Conservation (phyloP, 2,113 vertebrate genomes). For the Microtus montanus region DNA sequence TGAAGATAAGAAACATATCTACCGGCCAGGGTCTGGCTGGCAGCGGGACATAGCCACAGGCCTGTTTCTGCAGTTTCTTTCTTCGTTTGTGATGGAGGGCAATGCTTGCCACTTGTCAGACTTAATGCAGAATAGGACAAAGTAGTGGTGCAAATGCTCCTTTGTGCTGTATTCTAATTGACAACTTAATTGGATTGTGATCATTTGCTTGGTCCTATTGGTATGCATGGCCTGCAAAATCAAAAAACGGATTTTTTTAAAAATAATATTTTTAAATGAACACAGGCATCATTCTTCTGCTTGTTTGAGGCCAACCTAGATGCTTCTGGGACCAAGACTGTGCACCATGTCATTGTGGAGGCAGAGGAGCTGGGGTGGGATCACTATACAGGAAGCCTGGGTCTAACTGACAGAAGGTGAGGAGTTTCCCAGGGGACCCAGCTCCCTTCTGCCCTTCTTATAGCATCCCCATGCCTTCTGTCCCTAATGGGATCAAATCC, state of each 20-base stretch:
- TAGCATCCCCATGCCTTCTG: not conserved
- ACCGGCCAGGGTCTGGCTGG: not conserved
- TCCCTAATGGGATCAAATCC: accelerated
- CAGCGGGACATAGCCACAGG: not conserved
- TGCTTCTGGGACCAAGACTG: not conserved
- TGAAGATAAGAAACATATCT: not conserved
- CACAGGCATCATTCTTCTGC: not conserved
- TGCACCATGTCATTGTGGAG: not conserved
- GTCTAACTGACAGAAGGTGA: not conserved
- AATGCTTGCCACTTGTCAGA: not conserved
- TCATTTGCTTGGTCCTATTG: not conserved
- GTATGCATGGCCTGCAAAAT: not conserved
- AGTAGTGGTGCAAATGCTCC: not conserved
- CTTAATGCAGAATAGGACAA: not conserved
- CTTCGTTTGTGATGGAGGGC: not conserved
- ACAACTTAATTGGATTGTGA: not conserved
- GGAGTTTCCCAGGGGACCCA: not conserved
- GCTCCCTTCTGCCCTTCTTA: not conserved
- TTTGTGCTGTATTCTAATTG: not conserved
- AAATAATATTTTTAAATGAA: not conserved
- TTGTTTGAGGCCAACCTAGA: not conserved
- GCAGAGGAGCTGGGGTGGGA: accelerated
- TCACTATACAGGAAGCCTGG: not conserved
- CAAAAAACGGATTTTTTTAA: conserved; percentile 10
- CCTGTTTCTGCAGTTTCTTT: not conserved